Percentiles rank a stretch among this genome's conserved stretches.
phyloP scores from a whole-genome alignment of 2,113 vertebrate species.

The Clarias macrocephalus region DNA sequence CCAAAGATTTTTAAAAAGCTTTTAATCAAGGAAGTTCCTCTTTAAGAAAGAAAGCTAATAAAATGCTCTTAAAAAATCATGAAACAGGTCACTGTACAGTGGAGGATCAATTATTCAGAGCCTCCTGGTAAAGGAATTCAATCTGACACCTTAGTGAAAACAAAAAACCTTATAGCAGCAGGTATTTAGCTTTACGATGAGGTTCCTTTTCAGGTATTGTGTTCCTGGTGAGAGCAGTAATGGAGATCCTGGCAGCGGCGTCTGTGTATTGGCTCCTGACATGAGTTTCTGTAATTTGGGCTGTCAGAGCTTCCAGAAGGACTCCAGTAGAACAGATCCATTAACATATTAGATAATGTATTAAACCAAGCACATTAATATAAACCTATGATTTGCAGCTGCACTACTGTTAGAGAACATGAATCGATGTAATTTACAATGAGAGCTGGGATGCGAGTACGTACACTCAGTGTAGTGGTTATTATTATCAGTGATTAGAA shows the following conservation, averaged over 20 bases:
- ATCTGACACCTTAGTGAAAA: neutral
- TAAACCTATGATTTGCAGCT: neutral
- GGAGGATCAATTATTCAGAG: neutral
- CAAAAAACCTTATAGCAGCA: neutral
- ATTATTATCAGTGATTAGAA: too few species aligned
- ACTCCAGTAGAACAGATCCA: neutral
- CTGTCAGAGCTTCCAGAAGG: neutral
- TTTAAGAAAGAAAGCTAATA: slow-evolving; percentile 30
- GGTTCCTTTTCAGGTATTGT: neutral
- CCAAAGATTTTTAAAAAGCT: slow-evolving; percentile 20
- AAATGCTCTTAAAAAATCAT: slow-evolving; percentile 9
- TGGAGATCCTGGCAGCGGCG: neutral
- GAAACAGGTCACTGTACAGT: neutral
- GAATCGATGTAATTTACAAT: too few species aligned
- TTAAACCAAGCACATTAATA: neutral
- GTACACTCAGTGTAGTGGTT: too few species aligned
- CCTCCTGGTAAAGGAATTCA: neutral
- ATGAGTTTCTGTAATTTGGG: neutral
- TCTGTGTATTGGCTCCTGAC: neutral
- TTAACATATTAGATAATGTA: neutral
- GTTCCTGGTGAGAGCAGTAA: neutral
- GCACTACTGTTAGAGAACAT: neutral
- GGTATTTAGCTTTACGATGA: neutral
- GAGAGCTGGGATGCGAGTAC: too few species aligned
- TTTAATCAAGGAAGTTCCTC: slow-evolving; percentile 35